Percentiles rank a stretch among this genome's conserved stretches.
These are phyloP conservation scores for Meriones psammophilus DNA, from an alignment of 2,797 vertebrate genomes.

Conservation along the genomic window DNA sequence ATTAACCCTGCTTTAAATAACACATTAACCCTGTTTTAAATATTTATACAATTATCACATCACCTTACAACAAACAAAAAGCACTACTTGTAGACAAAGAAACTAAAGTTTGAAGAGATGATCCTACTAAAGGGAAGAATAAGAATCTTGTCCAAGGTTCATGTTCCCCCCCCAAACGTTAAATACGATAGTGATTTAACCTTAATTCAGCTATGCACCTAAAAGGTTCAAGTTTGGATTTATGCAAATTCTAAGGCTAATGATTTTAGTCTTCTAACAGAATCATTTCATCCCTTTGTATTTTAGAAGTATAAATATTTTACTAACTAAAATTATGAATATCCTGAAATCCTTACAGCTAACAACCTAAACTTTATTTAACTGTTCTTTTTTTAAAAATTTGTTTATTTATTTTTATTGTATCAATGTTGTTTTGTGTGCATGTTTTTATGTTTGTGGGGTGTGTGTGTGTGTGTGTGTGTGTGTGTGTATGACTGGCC, in stretches of 20 bases:
- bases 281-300: conserved; percentile 25
- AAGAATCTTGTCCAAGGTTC: not conserved
- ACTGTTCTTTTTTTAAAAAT: not conserved
- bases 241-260: not conserved
- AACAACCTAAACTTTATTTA: conserved; percentile 51
- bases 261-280: conserved; percentile 38
- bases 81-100: not conserved
- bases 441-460: not conserved
- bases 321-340: conserved; percentile 56
- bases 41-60: conserved; percentile 48
- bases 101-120: not conserved
- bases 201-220: not conserved
- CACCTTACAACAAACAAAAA: conserved; percentile 16
- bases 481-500: not conserved
- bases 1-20: conserved; percentile 45
- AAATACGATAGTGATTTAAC: not conserved
- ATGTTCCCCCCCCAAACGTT: not conserved
- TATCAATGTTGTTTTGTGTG: not conserved
- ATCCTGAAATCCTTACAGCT: conserved; percentile 26
- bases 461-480: not conserved
- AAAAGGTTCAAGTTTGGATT: conserved; percentile 4
- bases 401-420: not conserved
- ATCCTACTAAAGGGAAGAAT: not conserved
- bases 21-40: conserved; percentile 42
- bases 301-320: conserved; percentile 43